phyloP scores from a whole-genome alignment of 2,888 invertebrate species.

The Meliscaeva auricollis region DNA sequence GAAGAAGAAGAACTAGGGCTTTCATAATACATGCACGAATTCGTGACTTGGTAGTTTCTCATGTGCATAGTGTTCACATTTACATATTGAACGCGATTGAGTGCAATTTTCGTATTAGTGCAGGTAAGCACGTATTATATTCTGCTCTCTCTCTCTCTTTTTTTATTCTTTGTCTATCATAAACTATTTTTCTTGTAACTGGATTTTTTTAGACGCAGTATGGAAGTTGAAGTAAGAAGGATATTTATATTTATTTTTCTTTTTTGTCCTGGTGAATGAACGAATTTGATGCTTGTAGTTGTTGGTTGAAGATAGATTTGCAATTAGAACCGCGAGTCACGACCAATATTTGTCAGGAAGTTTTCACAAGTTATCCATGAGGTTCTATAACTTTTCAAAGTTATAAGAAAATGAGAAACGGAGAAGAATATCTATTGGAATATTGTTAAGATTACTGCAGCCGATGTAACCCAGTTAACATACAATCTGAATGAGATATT shows the following conservation, averaged over 20 bases:
- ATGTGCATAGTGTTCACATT: constrained; percentile 64
- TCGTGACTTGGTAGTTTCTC: constrained; percentile 66
- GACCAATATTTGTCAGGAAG: too few relatives aligned
- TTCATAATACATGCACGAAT: constrained; percentile 68
- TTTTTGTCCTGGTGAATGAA: too few relatives aligned
- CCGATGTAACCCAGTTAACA: too few relatives aligned
- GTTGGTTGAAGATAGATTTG: too few relatives aligned
- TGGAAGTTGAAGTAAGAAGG: not conserved
- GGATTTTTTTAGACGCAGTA: constrained; percentile 22
- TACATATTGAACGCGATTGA: constrained; percentile 71
- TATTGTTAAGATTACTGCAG: too few relatives aligned
- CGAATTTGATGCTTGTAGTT: too few relatives aligned
- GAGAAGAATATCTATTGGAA: too few relatives aligned
- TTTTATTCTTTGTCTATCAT: constrained; percentile 22
- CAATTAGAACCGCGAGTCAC: too few relatives aligned
- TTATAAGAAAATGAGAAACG: too few relatives aligned
- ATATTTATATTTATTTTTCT: not conserved
- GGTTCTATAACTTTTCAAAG: too few relatives aligned
- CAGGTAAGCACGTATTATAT: constrained; percentile 67
- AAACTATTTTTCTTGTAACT: constrained; percentile 40
- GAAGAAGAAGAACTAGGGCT: constrained; percentile 18
- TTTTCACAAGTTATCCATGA: too few relatives aligned
- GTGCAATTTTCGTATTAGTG: constrained; percentile 71
- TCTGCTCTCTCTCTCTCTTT: constrained; percentile 1
- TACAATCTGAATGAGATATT: too few relatives aligned